phyloP scores from a whole-genome alignment of 2,113 vertebrate genomes.

The Bettongia penicillata region DNA sequence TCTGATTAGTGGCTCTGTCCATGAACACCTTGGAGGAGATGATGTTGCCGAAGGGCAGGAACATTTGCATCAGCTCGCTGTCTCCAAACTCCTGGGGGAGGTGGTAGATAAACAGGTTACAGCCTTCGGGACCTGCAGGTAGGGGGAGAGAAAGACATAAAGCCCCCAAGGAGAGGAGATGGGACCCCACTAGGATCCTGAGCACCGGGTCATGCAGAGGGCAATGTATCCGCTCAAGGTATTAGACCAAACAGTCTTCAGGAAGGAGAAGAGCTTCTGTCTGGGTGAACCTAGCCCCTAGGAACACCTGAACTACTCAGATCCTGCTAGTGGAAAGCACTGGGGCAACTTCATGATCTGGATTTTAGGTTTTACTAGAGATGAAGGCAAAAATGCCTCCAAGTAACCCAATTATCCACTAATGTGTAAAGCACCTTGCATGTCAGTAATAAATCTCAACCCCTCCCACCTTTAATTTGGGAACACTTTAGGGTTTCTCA shows the following conservation, averaged over 20 bases:
- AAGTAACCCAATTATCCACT: background rate
- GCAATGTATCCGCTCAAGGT: background rate
- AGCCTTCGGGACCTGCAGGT: conserved; percentile 96
- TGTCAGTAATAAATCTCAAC: background rate
- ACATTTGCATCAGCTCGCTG: conserved; percentile 99
- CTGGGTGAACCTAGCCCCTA: background rate
- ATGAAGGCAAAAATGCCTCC: background rate
- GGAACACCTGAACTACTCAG: background rate
- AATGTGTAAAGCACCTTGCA: background rate
- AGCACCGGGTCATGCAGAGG: background rate
- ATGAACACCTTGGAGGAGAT: conserved; percentile 99
- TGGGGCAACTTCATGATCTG: background rate
- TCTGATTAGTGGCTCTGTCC: conserved; percentile 99
- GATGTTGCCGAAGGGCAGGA: conserved; percentile 97
- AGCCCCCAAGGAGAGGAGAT: conserved; percentile 75
- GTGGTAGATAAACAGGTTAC: conserved; percentile 99
- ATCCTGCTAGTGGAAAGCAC: background rate
- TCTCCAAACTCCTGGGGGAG: conserved; percentile 99
- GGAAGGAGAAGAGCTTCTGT: background rate
- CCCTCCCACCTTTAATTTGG: background rate
- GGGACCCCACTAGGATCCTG: conserved; percentile 44
- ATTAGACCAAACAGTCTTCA: background rate
- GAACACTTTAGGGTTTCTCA: background rate
- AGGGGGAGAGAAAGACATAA: conserved; percentile 74
- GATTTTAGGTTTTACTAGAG: background rate